These are phyloP conservation scores for Etheostoma nigrum DNA, from an alignment of 2,797 vertebrate species.

Conservation along the genomic window DNA sequence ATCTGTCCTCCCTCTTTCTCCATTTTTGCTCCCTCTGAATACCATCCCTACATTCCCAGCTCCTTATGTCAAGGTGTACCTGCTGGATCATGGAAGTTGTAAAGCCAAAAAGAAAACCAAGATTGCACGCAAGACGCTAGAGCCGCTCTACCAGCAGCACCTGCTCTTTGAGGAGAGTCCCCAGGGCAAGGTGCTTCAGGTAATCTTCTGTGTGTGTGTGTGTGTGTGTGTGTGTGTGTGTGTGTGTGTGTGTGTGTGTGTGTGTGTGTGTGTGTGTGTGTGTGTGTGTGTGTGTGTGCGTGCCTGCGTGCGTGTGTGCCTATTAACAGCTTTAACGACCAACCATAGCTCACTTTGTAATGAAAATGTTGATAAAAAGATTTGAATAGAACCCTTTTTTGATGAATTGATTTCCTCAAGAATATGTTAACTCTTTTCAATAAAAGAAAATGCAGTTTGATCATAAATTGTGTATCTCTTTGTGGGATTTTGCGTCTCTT, in stretches of 20 bases:
- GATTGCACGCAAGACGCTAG: conserved; percentile 99
- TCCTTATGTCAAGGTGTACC: conserved; percentile 98
- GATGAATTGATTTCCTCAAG: background rate
- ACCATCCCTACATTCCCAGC: conserved; percentile 80
- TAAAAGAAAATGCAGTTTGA: no score
- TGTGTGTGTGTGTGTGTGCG: background rate
- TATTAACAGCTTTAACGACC: background rate
- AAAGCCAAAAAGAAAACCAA: conserved; percentile 99
- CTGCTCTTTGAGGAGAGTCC: conserved; percentile 97
- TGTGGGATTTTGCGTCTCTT: no score
- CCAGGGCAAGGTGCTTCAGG: conserved; percentile 99
- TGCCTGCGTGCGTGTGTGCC: background rate
- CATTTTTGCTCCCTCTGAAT: background rate
- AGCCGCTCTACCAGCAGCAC: conserved; percentile 97
- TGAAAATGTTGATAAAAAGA: background rate
- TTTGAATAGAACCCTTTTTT: background rate
- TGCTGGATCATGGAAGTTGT: conserved; percentile 96
- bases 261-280: no score
- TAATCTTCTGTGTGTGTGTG: conserved; percentile 63
- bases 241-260: no score
- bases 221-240: no score
- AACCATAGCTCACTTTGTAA: background rate
- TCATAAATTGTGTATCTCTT: no score
- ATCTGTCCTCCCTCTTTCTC: background rate
- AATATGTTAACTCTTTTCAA: no score